Percentiles rank a stretch among this genome's conserved stretches.
Evolutionary conservation across 1,140 invertebrate genomes (phyloP).

Genomic region (Cotesia typhae): DNA sequence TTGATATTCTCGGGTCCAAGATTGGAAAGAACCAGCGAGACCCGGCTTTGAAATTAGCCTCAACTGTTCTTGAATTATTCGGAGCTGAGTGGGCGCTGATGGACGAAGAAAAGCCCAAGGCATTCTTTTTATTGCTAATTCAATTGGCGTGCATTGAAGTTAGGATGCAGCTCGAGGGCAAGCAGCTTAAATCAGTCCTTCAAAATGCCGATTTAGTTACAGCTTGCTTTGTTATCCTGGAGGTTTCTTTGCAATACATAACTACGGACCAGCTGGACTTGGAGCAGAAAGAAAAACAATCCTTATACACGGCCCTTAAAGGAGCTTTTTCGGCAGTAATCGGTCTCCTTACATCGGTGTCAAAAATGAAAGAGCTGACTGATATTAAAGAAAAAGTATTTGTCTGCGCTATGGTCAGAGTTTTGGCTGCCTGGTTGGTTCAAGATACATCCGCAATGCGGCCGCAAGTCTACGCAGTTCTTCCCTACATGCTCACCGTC

Average conservation of each 20-base stretch:
- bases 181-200: slow-evolving; percentile 80
- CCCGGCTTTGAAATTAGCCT: slow-evolving; percentile 83
- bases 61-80: slow-evolving; percentile 81
- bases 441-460: slow-evolving; percentile 92
- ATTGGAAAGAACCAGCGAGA: slow-evolving; percentile 87
- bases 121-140: slow-evolving; percentile 84
- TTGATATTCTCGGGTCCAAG: slow-evolving; percentile 85
- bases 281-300: slow-evolving; percentile 89
- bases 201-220: slow-evolving; percentile 79
- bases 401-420: slow-evolving; percentile 82
- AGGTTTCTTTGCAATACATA: slow-evolving; percentile 83
- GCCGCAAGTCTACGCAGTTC: slow-evolving; percentile 79
- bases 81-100: slow-evolving; percentile 84
- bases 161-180: slow-evolving; percentile 90
- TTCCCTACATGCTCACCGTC: slow-evolving; percentile 81
- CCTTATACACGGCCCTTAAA: slow-evolving; percentile 88
- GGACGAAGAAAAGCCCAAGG: slow-evolving; percentile 81
- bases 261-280: slow-evolving; percentile 82
- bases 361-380: slow-evolving; percentile 75
- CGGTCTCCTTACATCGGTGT: slow-evolving; percentile 75
- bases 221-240: slow-evolving; percentile 85
- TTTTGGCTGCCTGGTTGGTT: slow-evolving; percentile 87
- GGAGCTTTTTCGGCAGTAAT: slow-evolving; percentile 87
- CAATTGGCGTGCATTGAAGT: slow-evolving; percentile 91
- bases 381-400: slow-evolving; percentile 77